Percentiles rank a stretch among this genome's conserved stretches.
Conservation (phyloP, 2,797 vertebrate species). For the Ctenopoma multispine region DNA sequence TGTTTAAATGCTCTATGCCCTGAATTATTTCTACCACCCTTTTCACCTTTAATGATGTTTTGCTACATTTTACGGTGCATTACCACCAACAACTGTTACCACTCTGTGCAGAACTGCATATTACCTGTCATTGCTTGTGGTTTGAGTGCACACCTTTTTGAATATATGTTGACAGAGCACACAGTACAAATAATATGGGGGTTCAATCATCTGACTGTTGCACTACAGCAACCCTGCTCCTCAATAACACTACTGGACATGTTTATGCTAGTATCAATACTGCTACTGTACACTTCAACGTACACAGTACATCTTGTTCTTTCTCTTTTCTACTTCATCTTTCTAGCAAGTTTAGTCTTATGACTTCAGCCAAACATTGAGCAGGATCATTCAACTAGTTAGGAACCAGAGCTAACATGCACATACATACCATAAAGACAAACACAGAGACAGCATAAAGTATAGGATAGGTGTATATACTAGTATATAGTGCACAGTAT, state of each 20-base stretch:
- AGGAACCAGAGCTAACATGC: constrained; percentile 14
- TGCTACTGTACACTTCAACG: not conserved
- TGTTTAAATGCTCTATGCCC: not conserved
- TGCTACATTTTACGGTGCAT: not conserved
- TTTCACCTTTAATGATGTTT: not conserved
- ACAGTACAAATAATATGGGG: not conserved
- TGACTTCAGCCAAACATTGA: constrained; percentile 6
- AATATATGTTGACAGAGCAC: not conserved
- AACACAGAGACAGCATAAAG: not conserved
- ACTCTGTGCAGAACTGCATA: not conserved
- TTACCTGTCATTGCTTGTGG: not conserved
- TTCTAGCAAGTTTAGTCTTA: not conserved
- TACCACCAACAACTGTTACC: not conserved
- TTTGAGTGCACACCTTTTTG: not conserved
- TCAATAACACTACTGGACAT: not conserved
- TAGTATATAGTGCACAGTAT: not conserved
- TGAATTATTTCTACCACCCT: not conserved
- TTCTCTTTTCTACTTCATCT: not conserved
- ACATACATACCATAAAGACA: constrained; percentile 3
- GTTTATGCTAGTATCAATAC: not conserved
- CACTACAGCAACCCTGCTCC: not conserved
- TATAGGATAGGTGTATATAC: no score
- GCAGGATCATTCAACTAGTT: constrained; percentile 4
- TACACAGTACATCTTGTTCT: not conserved
- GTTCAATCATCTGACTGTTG: not conserved